Evolutionary conservation across 2,113 vertebrate genomes (phyloP).

Genomic region (rat (Rattus norvegicus)): GRCr8 NC_086027.1:50680501-50681000

Average conservation of each 20-base stretch:
- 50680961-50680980: constrained; percentile 36
- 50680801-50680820: neutral
- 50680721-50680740: accelerated
- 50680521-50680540: neutral
- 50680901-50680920: neutral
- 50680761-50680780: neutral
- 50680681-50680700: neutral
- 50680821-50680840: neutral
- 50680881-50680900: constrained; percentile 24
- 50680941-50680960: constrained; percentile 43
- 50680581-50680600: neutral
- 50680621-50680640: neutral
- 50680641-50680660: neutral
- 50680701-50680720: neutral
- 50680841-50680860: neutral
- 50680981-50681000: neutral
- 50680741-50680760: neutral
- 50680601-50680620: accelerated
- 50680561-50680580: neutral
- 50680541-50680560: neutral
- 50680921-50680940: neutral
- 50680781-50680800: neutral
- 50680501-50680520: neutral
- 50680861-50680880: neutral
- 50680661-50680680: neutral